phyloP scores from a whole-genome alignment of 2,888 invertebrate species.

The Chouioia cunea region DNA sequence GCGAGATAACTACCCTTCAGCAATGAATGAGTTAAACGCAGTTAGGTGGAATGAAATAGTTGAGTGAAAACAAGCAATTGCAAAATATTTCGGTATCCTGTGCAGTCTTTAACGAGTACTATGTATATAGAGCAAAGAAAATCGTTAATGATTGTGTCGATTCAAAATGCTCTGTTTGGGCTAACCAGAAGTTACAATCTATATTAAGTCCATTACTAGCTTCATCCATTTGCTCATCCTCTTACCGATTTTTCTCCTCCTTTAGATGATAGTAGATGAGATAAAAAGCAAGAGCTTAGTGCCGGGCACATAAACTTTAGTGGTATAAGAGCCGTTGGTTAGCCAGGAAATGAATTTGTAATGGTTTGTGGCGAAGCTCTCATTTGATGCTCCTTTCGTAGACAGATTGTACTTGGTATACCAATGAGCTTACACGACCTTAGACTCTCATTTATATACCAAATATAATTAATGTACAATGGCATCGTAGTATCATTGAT shows the following conservation, averaged over 20 bases:
- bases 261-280: too few species aligned
- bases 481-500: too few species aligned
- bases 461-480: too few species aligned
- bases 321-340: background rate
- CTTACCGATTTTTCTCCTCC: constrained; percentile 8
- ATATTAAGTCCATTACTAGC: background rate
- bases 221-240: constrained; percentile 50
- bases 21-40: constrained; percentile 13
- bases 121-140: background rate
- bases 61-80: background rate
- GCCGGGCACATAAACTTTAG: too few species aligned
- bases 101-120: background rate
- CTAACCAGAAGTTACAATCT: background rate
- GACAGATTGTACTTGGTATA: too few species aligned
- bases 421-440: too few species aligned
- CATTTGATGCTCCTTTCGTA: too few species aligned
- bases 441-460: too few species aligned
- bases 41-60: background rate
- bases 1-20: background rate
- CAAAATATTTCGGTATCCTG: constrained; percentile 18
- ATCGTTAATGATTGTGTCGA: too few species aligned
- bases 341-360: constrained; percentile 18
- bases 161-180: constrained; percentile 13
- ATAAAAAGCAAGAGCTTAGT: too few species aligned
- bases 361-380: background rate